Percentiles rank a stretch among this genome's conserved stretches.
Conservation (phyloP, 2,797 vertebrate genomes). For the Rhyacichthys aspro region DNA sequence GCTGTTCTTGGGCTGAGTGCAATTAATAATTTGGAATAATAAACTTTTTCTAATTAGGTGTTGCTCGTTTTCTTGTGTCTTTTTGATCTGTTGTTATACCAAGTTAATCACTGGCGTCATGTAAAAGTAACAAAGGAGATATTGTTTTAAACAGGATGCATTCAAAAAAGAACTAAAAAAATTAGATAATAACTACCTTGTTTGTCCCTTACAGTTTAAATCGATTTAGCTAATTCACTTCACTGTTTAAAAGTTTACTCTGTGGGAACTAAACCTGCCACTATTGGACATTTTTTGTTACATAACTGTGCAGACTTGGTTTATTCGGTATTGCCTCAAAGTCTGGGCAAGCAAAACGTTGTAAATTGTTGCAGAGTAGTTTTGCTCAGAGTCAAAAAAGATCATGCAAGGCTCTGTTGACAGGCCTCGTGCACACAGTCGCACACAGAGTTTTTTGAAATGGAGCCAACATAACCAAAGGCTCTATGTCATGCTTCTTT, state of each 20-base stretch:
- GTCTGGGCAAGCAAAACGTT: neutral
- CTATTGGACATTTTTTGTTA: neutral
- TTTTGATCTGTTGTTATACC: too few species aligned
- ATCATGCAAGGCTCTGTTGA: slow-evolving; percentile 2
- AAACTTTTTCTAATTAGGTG: too few species aligned
- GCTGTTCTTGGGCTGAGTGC: slow-evolving; percentile 4
- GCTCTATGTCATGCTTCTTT: slow-evolving; percentile 45
- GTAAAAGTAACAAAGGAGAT: too few species aligned
- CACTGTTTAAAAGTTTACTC: too few species aligned
- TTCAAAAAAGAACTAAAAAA: too few species aligned
- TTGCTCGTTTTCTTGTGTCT: too few species aligned
- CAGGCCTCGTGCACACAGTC: neutral
- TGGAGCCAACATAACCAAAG: slow-evolving; percentile 23
- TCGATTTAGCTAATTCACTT: neutral
- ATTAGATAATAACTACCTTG: too few species aligned
- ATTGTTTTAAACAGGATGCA: too few species aligned
- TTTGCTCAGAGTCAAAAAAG: neutral
- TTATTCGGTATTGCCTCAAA: neutral
- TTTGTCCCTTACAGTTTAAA: neutral
- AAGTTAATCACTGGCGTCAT: too few species aligned
- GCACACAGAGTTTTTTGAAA: slow-evolving; percentile 31
- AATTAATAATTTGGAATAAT: neutral
- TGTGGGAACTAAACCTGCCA: neutral
- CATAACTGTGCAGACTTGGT: neutral
- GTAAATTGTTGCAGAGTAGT: neutral